Evolutionary conservation across 2,113 vertebrate species (phyloP), one percentile per base, ranked within the genome.

Genomic region (Oreochromis niloticus): DNA sequence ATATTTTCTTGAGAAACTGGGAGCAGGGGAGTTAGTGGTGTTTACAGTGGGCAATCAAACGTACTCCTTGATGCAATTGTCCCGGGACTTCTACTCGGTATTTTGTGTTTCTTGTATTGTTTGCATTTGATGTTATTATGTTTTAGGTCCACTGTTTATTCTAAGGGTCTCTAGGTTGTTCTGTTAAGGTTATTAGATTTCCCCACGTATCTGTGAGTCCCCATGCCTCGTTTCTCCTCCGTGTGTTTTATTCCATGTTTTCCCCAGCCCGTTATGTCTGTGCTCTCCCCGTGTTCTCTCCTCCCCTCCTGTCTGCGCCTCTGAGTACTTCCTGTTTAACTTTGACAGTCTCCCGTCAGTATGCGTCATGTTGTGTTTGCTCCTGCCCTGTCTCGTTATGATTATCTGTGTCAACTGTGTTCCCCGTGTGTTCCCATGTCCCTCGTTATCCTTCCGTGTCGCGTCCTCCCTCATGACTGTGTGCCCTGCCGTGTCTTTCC

Each of bases 371-470:
- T 32, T 9, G 56, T 59, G 22, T 56, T 27, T 56, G 54, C 54
- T 7, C 1, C 54, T 7, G 54, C 2, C 54, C 11, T 56, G 22
- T 56, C 54, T 56, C 11, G 11, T 56, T 56, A 13, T 1, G 54
- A 56, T 24, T 24, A 13, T 24, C 22, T 0, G 22, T 13, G 54
- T 56, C 54, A 56, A 11, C 54, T 55, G 54, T 55, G 52, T 55
- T 5, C n/a, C 10, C 54, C 19, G 17, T 52, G 50, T 52, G 50
- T n/a, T 54, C 0, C 0, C 19, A n/a, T n/a, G 50, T 52, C 19
- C 50, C 50, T 54, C 4, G 9, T 54, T 54, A n/a, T 54, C 50
- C 50, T 54, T 54, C 50, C 3, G 4, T 54, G 9, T n/a, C 1
- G 1, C 50, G n/a, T n/a, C 50, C 50, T 54, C 50, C 50, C 9